Evolutionary conservation across 2,113 vertebrate species (phyloP).

Genomic region (Oreochromis niloticus): DNA sequence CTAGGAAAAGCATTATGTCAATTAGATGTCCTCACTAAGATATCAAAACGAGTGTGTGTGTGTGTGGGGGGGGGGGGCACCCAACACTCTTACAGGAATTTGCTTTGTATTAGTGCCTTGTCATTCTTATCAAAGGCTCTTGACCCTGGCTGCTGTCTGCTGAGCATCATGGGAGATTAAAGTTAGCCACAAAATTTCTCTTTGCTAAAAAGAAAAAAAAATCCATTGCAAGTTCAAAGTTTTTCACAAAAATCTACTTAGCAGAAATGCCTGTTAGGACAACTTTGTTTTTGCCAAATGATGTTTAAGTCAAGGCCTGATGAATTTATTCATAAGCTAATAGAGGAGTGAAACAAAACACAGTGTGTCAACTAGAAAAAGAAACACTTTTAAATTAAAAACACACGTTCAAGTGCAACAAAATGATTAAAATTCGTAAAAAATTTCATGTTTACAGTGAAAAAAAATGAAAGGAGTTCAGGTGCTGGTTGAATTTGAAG

Average conservation of each 20-base stretch:
- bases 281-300: not conserved
- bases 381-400: not conserved
- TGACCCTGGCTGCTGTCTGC: not conserved
- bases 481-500: not conserved
- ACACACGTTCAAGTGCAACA: not conserved
- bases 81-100: rapidly evolving
- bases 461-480: not conserved
- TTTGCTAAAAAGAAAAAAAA: not conserved
- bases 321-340: not conserved
- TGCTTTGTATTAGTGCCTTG: not conserved
- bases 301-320: not conserved
- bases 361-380: not conserved
- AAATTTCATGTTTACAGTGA: not conserved
- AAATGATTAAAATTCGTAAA: not conserved
- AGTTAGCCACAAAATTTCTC: not conserved
- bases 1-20: not conserved
- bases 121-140: not conserved
- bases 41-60: not conserved
- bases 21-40: rapidly evolving
- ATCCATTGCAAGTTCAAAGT: not conserved
- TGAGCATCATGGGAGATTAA: constrained; percentile 3
- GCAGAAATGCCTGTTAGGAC: not conserved
- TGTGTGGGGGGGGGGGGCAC: not conserved
- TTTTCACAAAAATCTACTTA: not conserved
- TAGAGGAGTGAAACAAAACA: not conserved